Conservation (phyloP, 2,888 invertebrate species). For the Drosophila emarginata region DNA sequence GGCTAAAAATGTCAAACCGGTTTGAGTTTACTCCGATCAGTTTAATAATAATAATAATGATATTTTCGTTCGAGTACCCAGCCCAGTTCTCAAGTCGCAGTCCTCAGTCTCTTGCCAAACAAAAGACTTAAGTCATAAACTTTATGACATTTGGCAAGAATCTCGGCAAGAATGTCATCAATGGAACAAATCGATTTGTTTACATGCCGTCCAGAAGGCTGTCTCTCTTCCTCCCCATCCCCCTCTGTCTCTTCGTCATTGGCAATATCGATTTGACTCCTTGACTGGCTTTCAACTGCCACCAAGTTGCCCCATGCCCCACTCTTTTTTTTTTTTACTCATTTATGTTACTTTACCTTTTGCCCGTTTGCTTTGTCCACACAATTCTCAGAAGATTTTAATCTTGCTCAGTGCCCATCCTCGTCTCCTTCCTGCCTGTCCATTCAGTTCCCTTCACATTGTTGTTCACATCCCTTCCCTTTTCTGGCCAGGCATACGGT, state of each 20-base stretch:
- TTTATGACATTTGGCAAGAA: constrained; percentile 81
- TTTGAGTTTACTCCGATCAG: constrained; percentile 53
- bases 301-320: constrained; percentile 33
- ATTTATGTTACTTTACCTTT: constrained; percentile 67
- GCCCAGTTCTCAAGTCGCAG: constrained; percentile 30
- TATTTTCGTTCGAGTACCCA: constrained; percentile 54
- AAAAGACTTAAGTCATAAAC: constrained; percentile 82
- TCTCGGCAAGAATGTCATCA: constrained; percentile 80
- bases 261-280: constrained; percentile 73
- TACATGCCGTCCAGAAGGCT: constrained; percentile 61
- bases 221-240: neutral
- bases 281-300: constrained; percentile 37
- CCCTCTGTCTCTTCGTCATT: constrained; percentile 21
- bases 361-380: constrained; percentile 54
- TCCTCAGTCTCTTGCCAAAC: constrained; percentile 56
- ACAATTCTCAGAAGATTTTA: constrained; percentile 77
- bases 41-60: constrained; percentile 58
- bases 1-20: constrained; percentile 46
- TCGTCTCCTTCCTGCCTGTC: constrained; percentile 15
- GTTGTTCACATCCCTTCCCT: neutral
- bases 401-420: constrained; percentile 60
- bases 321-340: constrained; percentile 25
- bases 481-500: constrained; percentile 58
- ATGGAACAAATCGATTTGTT: constrained; percentile 82
- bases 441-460: constrained; percentile 4